Evolutionary conservation across 1,140 invertebrate genomes (phyloP), one percentile per base, ranked within the genome.

Genomic region (Pachypsylla venusta): DNA sequence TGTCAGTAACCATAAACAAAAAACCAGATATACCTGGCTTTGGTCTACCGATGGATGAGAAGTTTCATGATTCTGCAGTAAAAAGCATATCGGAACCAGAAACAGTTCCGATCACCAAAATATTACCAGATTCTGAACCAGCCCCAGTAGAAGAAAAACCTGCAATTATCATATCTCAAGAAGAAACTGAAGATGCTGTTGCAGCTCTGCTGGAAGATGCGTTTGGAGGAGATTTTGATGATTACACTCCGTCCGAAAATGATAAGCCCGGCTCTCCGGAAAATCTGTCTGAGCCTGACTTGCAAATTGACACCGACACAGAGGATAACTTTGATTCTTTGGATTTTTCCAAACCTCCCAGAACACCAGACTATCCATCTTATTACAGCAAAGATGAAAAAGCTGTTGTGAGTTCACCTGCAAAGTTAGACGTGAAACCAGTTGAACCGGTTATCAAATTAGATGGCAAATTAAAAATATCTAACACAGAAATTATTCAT

Each of bases 151-250:
- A 84, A 61, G 85, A 89, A 61, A 89, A 89, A 66, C 83, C 85
- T 0, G 75, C 87, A 40, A 83, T 87, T 1, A 78, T 87, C 0
- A 92, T 92, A 64, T 92, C 88, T 1, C 88, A 92, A 72, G 89
- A 92, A 74, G 89, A 93, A 73, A 93, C 89, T 0, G 88, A 89
- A 67, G 89, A 91, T 71, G 89, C 89, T 0, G 89, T 93, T 0
- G 89, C 89, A 1, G 89, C 88, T 5, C 70, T 93, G 3, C 69
- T 92, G 22, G 85, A 85, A 28, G 87, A 90, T 70, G 88, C 87
- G 58, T 89, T 90, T 68, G 84, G 84, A 5, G 76, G 71, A 0
- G 74, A 74, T 4, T 70, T 76, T 7, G 77, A 79, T 57, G 76
- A 78, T 56, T 72, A 76, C 0, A 66, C 75, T n/a, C 60, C 70